These are phyloP conservation scores for Furnarius figulus DNA, from an alignment of 2,113 vertebrate species.

Conservation along the genomic window DNA sequence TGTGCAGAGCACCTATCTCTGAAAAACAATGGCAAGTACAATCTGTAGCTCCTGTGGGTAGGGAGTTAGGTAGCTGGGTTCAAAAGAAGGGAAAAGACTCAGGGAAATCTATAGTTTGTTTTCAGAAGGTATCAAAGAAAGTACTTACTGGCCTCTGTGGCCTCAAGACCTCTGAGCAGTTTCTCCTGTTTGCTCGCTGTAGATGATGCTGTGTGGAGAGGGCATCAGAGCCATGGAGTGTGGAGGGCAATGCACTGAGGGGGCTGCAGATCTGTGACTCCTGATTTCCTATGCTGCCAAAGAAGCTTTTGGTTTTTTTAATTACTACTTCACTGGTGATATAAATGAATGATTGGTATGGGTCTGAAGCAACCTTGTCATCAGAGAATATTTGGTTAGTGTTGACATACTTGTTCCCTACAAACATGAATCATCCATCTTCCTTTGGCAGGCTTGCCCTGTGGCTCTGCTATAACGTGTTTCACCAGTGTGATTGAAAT, in stretches of 20 bases:
- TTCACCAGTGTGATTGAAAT: slow-evolving; percentile 28
- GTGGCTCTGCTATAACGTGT: slow-evolving; percentile 31
- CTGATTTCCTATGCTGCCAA: background rate
- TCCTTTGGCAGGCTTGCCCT: background rate
- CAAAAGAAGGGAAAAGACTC: background rate
- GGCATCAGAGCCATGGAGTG: background rate
- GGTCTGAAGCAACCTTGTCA: slow-evolving; percentile 10
- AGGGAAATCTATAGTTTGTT: background rate
- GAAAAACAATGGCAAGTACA: background rate
- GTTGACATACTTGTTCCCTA: slow-evolving; percentile 23
- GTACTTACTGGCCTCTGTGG: background rate
- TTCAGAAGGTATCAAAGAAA: background rate
- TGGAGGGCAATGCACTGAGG: background rate
- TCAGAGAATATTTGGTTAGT: slow-evolving; percentile 16
- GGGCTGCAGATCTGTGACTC: background rate
- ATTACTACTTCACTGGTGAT: background rate
- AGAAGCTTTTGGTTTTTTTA: background rate
- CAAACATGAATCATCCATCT: background rate
- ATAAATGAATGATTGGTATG: background rate
- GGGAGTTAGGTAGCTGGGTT: background rate
- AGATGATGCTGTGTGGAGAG: background rate
- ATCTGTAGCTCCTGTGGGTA: background rate
- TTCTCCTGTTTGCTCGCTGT: background rate
- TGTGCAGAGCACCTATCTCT: background rate
- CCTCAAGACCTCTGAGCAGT: background rate